Evolutionary conservation across 2,888 invertebrate genomes (phyloP).

Genomic region (Myopa testacea): DNA sequence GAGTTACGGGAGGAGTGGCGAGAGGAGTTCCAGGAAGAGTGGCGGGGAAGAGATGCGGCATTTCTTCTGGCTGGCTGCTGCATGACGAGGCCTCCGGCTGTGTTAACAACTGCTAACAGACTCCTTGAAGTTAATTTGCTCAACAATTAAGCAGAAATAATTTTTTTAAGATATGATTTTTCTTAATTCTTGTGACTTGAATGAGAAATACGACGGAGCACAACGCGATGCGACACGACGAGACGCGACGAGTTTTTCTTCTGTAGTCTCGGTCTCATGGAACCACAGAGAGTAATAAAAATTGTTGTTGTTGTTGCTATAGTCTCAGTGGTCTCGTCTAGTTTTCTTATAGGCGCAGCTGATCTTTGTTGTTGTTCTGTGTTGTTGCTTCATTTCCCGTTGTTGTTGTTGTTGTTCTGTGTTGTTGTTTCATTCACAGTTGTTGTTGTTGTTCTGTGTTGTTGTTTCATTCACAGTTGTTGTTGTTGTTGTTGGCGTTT

Average conservation of each 20-base stretch:
- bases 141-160: not conserved
- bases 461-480: no score
- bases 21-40: no score
- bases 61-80: no score
- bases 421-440: no score
- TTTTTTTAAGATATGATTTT: not conserved
- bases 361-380: no score
- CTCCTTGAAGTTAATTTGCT: constrained; percentile 1
- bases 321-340: no score
- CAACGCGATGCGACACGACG: not conserved
- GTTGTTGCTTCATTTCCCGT: no score
- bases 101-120: constrained; percentile 3
- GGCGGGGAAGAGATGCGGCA: no score
- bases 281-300: not conserved
- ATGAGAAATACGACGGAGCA: no score
- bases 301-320: not conserved
- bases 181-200: not conserved
- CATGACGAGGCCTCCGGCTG: not conserved
- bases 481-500: not conserved
- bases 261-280: not conserved
- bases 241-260: not conserved
- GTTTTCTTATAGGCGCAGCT: no score
- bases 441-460: no score
- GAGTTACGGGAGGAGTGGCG: no score
- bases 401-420: not conserved